These are phyloP conservation scores for Dysidea cf. avara DNA, from an alignment of 37 sponge, comb jelly and placozoan genomes.

Conservation along the genomic window DNA sequence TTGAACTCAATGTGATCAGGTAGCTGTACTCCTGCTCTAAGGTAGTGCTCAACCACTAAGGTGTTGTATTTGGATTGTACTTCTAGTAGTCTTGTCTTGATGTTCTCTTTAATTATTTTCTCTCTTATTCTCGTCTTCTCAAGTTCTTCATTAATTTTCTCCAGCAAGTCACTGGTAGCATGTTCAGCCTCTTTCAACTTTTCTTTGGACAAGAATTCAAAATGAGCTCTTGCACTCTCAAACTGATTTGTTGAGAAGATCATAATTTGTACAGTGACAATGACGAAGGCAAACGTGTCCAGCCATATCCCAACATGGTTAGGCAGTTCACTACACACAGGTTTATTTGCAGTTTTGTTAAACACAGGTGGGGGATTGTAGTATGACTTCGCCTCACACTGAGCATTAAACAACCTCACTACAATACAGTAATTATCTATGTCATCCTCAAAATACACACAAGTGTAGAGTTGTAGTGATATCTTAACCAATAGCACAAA, in stretches of 20 bases:
- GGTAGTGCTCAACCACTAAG: no score
- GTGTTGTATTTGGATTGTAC: no score
- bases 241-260: conserved; percentile 35
- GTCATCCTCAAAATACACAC: no score
- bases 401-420: no score
- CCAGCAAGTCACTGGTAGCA: neutral
- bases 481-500: conserved; percentile 32
- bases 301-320: conserved; percentile 45
- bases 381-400: no score
- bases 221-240: conserved; percentile 23
- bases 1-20: no score
- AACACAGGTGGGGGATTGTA: no score
- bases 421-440: no score
- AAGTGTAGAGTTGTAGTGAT: no score
- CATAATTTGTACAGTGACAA: conserved; percentile 69
- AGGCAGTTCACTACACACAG: neutral
- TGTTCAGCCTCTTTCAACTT: conserved; percentile 26
- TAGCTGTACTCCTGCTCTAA: no score
- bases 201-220: conserved; percentile 14
- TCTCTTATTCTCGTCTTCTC: conserved; percentile 3
- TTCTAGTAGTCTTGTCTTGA: no score
- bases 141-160: neutral
- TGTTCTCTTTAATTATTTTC: neutral
- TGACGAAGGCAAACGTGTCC: conserved; percentile 60
- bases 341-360: no score